phyloP scores from a whole-genome alignment of 2,113 vertebrate species.

The Vicugna pacos region DNA sequence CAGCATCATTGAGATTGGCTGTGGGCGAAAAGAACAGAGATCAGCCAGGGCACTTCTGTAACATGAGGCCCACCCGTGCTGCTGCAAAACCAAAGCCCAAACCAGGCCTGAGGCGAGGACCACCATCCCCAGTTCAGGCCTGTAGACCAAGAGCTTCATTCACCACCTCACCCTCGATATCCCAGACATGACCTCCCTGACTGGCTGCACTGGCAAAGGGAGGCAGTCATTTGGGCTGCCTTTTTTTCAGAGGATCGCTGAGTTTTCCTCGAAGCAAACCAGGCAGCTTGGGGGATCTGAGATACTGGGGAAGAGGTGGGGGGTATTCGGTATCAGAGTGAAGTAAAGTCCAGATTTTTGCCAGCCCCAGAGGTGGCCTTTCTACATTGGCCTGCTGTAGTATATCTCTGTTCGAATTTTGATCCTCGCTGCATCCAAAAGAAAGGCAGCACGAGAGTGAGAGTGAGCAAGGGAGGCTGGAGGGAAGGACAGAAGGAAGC shows the following conservation, averaged over 20 bases:
- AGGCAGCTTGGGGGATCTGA: background rate
- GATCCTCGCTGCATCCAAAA: background rate
- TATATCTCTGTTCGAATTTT: background rate
- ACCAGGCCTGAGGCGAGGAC: background rate
- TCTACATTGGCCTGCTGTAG: background rate
- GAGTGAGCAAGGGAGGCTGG: background rate
- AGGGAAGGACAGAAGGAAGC: background rate
- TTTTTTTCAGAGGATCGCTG: background rate
- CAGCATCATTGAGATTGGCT: background rate
- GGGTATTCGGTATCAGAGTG: background rate
- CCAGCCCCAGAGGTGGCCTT: background rate
- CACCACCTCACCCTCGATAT: background rate
- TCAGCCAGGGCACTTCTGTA: background rate
- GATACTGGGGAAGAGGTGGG: background rate
- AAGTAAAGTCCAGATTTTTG: background rate
- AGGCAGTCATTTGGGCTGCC: background rate
- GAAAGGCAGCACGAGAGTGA: background rate
- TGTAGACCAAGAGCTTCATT: background rate
- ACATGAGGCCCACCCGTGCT: fast-evolving
- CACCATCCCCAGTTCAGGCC: background rate
- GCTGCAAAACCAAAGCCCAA: background rate
- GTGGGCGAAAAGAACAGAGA: background rate
- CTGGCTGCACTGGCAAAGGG: background rate
- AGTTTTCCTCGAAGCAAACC: background rate
- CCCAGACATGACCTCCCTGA: background rate